A percentile compares a stretch with the other conserved stretches of the same genome.
Conservation (phyloP, 2,888 invertebrate genomes). For the Laothoe populi region DNA sequence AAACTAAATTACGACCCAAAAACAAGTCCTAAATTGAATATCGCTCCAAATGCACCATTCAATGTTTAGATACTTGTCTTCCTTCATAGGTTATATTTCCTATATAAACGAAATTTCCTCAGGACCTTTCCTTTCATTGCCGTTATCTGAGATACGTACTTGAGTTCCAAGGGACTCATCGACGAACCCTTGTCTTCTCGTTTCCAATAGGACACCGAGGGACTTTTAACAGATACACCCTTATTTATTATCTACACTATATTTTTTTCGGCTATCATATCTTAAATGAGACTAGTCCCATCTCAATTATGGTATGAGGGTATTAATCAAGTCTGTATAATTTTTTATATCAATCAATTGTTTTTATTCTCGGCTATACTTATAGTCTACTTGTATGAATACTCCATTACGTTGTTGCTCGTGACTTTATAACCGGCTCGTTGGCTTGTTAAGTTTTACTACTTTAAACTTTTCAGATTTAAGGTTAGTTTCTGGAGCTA, state of each 20-base stretch:
- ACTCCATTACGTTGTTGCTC: background rate
- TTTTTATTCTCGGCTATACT: background rate
- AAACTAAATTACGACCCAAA: no score
- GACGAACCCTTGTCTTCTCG: conserved; percentile 15
- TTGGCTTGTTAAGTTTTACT: no score
- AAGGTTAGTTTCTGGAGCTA: no score
- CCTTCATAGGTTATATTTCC: background rate
- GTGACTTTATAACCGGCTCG: no score
- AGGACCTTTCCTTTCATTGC: conserved; percentile 2
- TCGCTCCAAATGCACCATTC: no score
- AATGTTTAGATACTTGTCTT: background rate
- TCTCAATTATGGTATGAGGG: background rate
- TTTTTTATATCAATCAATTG: background rate
- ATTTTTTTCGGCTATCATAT: conserved; percentile 1
- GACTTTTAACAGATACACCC: conserved; percentile 1
- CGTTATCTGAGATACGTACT: conserved; percentile 7
- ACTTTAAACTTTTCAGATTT: no score
- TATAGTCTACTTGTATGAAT: background rate
- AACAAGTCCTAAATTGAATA: no score
- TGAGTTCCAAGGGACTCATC: conserved; percentile 16
- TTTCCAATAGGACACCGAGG: conserved; percentile 9
- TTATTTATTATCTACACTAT: conserved; percentile 19
- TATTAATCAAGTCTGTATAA: background rate
- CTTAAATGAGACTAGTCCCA: background rate
- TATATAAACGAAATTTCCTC: conserved; percentile 3